Evolutionary conservation across 2,113 vertebrate genomes (phyloP), one percentile per base, ranked within the genome.

Genomic region (Aegithalos caudatus): DNA sequence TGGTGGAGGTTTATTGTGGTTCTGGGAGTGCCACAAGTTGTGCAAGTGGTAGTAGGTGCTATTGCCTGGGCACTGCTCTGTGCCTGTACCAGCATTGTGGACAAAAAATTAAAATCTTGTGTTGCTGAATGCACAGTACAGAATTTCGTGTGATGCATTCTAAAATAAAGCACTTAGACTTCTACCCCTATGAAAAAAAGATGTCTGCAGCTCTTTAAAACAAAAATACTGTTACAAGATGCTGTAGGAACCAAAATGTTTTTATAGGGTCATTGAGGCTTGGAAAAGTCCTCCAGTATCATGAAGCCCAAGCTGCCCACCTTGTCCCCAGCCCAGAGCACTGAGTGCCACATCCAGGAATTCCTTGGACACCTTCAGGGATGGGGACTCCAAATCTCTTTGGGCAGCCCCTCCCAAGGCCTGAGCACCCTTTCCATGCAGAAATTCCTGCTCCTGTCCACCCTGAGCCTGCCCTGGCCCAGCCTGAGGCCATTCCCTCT

Each of bases 1-100:
- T 42, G 23, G 7, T 2, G 2, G 38, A 76, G 66, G 50, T 28
- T 91, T 18, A 6, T 23, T 1, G 0, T 56, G 82, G 40, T 28
- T 51, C 31, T 71, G 70, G 70, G 88, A 76, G 28, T 2, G 12
- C 45, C 42, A 4, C 0, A 9, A 67, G 7, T 13, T 47, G 40
- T 83, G 37, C 60, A 65, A 53, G 44, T 13, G 0, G 12, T 35
- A 57, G 54, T n/a, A 72, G 74, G 6, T 73, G 2, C 8, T 27
- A 2, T 42, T 76, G 66, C 53, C 44, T 71, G 65, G 73, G 33
- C 12, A 6, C 61, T 44, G 37, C 70, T 73, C 27, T 20, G 1
- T 53, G 18, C 44, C 57, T 88, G 7, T 12, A 5, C 38, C 69
- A 74, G 51, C 73, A 69, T 3, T 33, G 25, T 12, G 28, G 50